These are phyloP conservation scores for Hetaerina titia DNA, from an alignment of 2,888 invertebrate species.

Conservation along the genomic window DNA sequence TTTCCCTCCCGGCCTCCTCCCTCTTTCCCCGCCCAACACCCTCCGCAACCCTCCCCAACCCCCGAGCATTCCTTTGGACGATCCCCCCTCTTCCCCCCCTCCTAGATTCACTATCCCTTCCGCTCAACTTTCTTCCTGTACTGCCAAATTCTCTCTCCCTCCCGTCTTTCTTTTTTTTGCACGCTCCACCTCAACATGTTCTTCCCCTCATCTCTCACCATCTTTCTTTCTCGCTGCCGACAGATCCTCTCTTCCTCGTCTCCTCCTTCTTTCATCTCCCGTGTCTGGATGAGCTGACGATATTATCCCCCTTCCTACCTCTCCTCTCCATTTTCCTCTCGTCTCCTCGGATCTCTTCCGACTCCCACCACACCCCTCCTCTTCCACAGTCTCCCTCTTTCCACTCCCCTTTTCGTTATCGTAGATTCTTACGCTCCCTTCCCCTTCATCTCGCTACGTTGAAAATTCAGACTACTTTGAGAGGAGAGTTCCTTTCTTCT, in stretches of 20 bases:
- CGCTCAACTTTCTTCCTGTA: not conserved
- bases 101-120: not conserved
- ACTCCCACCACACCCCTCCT: too few species aligned
- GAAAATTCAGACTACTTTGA: not conserved
- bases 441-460: not conserved
- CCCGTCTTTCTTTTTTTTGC: not conserved
- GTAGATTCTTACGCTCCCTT: not conserved
- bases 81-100: not conserved
- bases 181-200: not conserved
- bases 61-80: not conserved
- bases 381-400: not conserved
- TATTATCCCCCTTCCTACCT: not conserved
- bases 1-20: not conserved
- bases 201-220: not conserved
- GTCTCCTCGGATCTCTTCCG: not conserved
- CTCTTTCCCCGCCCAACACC: not conserved
- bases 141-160: slow-evolving; percentile 15
- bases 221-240: not conserved
- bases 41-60: not conserved
- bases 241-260: not conserved
- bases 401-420: not conserved
- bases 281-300: slow-evolving; percentile 32
- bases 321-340: not conserved
- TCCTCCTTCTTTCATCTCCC: slow-evolving; percentile 34
- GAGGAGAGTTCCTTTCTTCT: not conserved